Base-by-base conservation (phyloP, 2,113 vertebrate genomes). In the Osmerus mordax region DNA sequence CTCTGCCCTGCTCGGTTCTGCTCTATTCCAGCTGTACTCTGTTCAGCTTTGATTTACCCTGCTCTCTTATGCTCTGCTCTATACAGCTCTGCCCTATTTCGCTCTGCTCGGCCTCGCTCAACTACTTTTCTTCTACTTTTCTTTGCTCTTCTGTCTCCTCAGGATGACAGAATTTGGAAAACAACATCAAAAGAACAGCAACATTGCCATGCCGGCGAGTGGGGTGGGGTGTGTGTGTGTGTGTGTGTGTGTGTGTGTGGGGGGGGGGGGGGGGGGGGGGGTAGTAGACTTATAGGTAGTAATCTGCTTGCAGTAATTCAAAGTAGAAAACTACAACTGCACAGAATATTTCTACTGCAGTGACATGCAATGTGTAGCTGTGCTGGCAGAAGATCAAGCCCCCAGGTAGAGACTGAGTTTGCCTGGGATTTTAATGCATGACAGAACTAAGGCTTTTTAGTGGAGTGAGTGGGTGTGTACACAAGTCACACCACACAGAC, bases 141-240 rank as follows among this genome's bases (percentile, higher is more conserved):
- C 1, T 59, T 13, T 23, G 58, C 13, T 59, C 19, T 12, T 36
- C 32, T 12, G 41, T 9, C 41, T 47, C 74, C 68, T 78, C 76
- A 82, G 71, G 80, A 90, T 80, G 78, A 76, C 75, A 72, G 79
- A 79, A 80, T 84, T 79, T 78, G 82, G 72, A 11, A 23, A 19
- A 29, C 79, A 68, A 5, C 11, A 76, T 77, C 78, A 64, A 70
- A 71, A 73, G 72, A 63, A 76, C 74, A 76, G 72, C 76, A 75
- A 78, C 69, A 79, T 76, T 72, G 65, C 74, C 69, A 53, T 78
- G 59, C 73, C 55, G 51, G 28, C 66, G 51, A 58, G 23, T n/a
- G 64, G 61, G 65, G 74, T 25, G 47, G 8, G 36, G 14, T 15
- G 21, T n/a, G 19, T 15, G 32, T 66, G 21, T 19, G 29, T 65